These are phyloP conservation scores for Zophobas morio DNA, from an alignment of 1,140 invertebrate genomes.

Conservation along the genomic window DNA sequence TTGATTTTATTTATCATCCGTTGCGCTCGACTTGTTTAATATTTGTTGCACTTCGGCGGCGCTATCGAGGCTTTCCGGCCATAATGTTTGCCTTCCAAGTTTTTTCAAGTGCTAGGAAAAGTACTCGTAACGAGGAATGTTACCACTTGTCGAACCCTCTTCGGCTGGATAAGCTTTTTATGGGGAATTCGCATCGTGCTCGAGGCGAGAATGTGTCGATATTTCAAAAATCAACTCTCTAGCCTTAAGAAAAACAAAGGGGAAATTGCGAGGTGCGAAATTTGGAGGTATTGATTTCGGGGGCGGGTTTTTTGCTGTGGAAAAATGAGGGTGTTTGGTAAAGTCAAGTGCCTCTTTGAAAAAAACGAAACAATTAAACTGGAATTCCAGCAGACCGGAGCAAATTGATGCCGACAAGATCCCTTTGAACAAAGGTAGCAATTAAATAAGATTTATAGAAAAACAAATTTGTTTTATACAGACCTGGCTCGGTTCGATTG, in stretches of 20 bases:
- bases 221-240: not conserved
- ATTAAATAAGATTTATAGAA: conserved; percentile 11
- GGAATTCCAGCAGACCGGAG: not conserved
- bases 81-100: not conserved
- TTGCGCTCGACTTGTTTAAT: no score
- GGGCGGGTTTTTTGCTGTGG: no score
- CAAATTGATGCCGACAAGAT: not conserved
- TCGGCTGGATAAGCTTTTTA: conserved; percentile 16
- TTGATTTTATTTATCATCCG: no score
- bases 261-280: no score
- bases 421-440: not conserved
- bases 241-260: not conserved
- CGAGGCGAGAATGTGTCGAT: not conserved
- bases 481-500: not conserved
- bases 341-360: not conserved
- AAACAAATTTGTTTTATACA: conserved; percentile 15
- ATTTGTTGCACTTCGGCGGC: not conserved
- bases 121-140: conserved; percentile 15
- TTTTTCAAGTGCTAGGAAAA: conserved; percentile 14
- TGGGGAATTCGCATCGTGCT: not conserved
- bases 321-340: no score
- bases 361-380: conserved; percentile 6
- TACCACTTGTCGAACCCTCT: conserved; percentile 15
- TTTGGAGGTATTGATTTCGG: no score
- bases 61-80: not conserved